A percentile compares a stretch with the other conserved stretches of the same genome.
Evolutionary conservation across 2,888 invertebrate species (phyloP).

Genomic region (Lottia gigantea): DNA sequence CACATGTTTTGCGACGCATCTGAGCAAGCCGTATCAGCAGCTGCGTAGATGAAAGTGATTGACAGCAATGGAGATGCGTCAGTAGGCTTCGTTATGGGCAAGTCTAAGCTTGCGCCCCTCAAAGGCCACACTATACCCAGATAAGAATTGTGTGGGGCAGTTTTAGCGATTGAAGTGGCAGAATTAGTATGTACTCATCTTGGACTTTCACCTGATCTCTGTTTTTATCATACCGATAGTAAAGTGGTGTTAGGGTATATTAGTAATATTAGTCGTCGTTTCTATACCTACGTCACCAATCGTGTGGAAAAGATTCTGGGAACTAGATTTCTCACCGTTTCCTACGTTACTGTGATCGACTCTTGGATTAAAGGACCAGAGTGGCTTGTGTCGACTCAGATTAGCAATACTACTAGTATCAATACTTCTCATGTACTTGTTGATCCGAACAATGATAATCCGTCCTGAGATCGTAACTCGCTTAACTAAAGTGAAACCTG

Average conservation of each 20-base stretch:
- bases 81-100: constrained; percentile 30
- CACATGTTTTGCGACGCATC: constrained; percentile 20
- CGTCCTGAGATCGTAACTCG: no score
- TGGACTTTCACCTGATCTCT: constrained; percentile 9
- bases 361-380: constrained; percentile 5
- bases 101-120: constrained; percentile 31
- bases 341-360: no score
- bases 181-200: constrained; percentile 22
- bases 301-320: constrained; percentile 26
- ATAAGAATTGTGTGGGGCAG: constrained; percentile 34
- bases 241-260: constrained; percentile 32
- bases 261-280: constrained; percentile 23
- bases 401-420: no score
- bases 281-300: constrained; percentile 15
- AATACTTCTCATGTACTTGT: no score
- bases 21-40: constrained; percentile 24
- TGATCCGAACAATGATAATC: no score
- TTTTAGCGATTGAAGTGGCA: constrained; percentile 24
- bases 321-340: constrained; percentile 17
- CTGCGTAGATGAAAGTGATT: constrained; percentile 18
- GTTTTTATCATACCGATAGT: constrained; percentile 30
- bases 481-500: no score
- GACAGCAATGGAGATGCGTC: constrained; percentile 15
- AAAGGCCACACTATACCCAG: constrained; percentile 30
- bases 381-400: background rate